phyloP scores from a whole-genome alignment of 1,140 invertebrate genomes.

The Anagrus nilaparvatae region DNA sequence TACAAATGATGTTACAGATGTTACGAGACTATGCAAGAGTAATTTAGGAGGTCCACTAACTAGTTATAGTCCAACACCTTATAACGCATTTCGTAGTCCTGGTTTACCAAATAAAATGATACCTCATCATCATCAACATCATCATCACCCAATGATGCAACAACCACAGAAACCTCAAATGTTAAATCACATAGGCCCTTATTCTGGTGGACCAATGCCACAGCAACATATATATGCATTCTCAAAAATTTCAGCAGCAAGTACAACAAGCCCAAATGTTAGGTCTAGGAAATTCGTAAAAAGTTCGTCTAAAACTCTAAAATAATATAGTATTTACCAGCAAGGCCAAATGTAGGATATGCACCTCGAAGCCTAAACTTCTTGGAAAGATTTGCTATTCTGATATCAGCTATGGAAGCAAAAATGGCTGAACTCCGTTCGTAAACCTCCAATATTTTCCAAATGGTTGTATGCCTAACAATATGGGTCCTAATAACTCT shows the following conservation, averaged over 20 bases:
- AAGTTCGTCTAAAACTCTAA: conserved; percentile 84
- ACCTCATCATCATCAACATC: conserved; percentile 27
- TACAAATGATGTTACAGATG: conserved; percentile 43
- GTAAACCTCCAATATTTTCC: conserved; percentile 67
- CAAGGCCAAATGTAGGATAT: conserved; percentile 63
- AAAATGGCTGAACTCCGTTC: conserved; percentile 54
- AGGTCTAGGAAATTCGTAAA: conserved; percentile 49
- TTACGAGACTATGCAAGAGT: conserved; percentile 43
- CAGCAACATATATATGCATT: conserved; percentile 33
- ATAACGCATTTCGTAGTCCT: conserved; percentile 35
- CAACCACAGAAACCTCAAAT: conserved; percentile 39
- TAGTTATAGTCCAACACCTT: conserved; percentile 36
- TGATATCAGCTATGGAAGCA: conserved; percentile 57
- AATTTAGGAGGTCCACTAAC: conserved; percentile 40
- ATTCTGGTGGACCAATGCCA: too few relatives aligned
- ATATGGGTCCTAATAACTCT: conserved; percentile 29
- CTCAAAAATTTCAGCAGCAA: conserved; percentile 20
- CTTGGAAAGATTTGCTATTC: conserved; percentile 76
- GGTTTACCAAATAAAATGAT: conserved; percentile 33
- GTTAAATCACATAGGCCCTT: conserved; percentile 41
- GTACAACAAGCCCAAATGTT: conserved; percentile 15
- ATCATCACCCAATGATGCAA: too few relatives aligned
- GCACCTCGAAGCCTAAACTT: conserved; percentile 75
- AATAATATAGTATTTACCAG: conserved; percentile 94
- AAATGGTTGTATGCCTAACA: conserved; percentile 37